A percentile compares a stretch with the other conserved stretches of the same genome.
phyloP scores from a whole-genome alignment of 2,888 invertebrate genomes.

The Pycnomerus fuliginosus region DNA sequence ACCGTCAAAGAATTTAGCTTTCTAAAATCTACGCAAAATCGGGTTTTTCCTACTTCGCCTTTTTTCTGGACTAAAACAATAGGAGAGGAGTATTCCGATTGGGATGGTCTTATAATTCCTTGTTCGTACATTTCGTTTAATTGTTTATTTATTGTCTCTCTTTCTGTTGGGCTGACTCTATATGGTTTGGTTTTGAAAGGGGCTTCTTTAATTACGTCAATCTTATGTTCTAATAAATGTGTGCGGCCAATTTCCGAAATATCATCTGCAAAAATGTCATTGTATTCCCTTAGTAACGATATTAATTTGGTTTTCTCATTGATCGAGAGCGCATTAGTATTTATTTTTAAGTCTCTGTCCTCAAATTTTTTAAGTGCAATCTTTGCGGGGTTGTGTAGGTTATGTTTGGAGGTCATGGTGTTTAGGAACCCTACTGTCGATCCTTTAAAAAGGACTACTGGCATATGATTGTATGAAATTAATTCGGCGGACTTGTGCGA shows the following conservation, averaged over 20 bases:
- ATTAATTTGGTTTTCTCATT: too few relatives aligned
- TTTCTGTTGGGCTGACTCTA: constrained; percentile 5
- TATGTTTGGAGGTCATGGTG: too few relatives aligned
- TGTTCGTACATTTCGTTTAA: constrained; percentile 4
- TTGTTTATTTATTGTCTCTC: constrained; percentile 6
- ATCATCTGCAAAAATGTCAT: constrained; percentile 4
- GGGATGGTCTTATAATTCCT: constrained; percentile 10
- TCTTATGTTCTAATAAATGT: constrained; percentile 2
- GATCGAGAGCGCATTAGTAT: too few relatives aligned
- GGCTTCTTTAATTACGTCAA: not conserved
- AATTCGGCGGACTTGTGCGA: too few relatives aligned
- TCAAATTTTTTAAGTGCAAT: too few relatives aligned
- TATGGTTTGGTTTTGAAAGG: constrained; percentile 5
- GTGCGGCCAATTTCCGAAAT: constrained; percentile 4
- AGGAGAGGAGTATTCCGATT: constrained; percentile 9
- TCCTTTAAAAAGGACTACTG: too few relatives aligned
- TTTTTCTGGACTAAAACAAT: constrained; percentile 16
- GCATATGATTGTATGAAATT: too few relatives aligned
- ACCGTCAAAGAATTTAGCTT: constrained; percentile 22
- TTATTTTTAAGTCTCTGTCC: too few relatives aligned
- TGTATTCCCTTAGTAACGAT: too few relatives aligned
- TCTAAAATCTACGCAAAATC: constrained; percentile 26
- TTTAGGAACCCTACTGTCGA: too few relatives aligned
- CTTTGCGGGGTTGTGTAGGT: too few relatives aligned
- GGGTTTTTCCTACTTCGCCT: constrained; percentile 5